Evolutionary conservation across 2,113 vertebrate species (phyloP).

Genomic region (Paedocypris sp.): DNA sequence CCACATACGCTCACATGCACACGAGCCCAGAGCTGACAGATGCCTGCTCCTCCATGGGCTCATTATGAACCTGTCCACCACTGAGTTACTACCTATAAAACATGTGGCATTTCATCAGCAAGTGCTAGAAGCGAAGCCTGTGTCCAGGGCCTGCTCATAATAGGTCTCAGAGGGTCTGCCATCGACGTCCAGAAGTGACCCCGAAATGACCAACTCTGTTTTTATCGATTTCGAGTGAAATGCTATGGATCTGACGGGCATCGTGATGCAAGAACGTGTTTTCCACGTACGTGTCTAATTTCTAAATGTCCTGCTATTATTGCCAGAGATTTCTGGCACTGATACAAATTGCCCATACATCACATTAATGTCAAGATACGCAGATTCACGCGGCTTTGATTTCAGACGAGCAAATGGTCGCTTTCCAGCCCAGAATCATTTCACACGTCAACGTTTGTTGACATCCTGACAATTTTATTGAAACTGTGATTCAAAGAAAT

Average conservation of each 20-base stretch:
- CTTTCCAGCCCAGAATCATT: neutral
- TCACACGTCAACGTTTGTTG: neutral
- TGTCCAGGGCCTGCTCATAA: constrained; percentile 14
- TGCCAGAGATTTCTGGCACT: neutral
- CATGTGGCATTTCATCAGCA: constrained; percentile 31
- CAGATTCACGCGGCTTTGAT: neutral
- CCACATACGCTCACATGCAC: constrained; percentile 9
- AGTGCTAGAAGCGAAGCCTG: constrained; percentile 16
- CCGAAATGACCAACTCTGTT: neutral
- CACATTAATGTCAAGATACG: neutral
- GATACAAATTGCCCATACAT: neutral
- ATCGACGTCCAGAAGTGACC: constrained; percentile 3
- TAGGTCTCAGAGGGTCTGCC: constrained; percentile 9
- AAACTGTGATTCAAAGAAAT: too few relatives aligned
- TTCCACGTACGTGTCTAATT: neutral
- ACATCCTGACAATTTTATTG: too few relatives aligned
- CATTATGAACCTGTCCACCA: constrained; percentile 22
- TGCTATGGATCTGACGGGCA: neutral
- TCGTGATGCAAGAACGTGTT: neutral
- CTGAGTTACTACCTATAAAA: constrained; percentile 30
- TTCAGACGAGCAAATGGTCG: neutral
- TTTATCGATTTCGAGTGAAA: neutral
- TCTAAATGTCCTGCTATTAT: too few relatives aligned
- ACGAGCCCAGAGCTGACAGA: neutral
- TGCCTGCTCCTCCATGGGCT: constrained; percentile 13